Conservation (phyloP, 2,797 vertebrate genomes). For the Premnoplex brunnescens region DNA sequence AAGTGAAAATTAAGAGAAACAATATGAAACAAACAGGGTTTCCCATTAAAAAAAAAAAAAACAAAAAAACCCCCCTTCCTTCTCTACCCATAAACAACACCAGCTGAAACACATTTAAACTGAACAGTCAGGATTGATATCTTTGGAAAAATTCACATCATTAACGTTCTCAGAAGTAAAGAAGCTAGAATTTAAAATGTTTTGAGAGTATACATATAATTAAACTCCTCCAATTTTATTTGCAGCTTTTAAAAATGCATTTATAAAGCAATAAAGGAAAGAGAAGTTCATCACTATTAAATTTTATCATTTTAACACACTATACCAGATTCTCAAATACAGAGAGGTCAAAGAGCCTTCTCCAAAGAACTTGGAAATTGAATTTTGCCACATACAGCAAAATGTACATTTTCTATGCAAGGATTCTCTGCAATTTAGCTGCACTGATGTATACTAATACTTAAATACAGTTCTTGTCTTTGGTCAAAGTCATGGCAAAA, state of each 20-base stretch:
- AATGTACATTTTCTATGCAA: neutral
- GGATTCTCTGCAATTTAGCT: neutral
- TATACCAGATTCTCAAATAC: neutral
- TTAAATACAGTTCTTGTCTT: neutral
- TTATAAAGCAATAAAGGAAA: slow-evolving; percentile 46
- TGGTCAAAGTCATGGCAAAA: neutral
- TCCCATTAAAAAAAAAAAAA: neutral
- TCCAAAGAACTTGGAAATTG: neutral
- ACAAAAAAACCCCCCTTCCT: neutral
- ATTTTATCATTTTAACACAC: slow-evolving; percentile 19
- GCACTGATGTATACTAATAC: neutral
- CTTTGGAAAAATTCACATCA: slow-evolving; percentile 58
- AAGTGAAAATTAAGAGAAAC: slow-evolving; percentile 15
- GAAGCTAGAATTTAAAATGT: slow-evolving; percentile 56
- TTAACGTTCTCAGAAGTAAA: slow-evolving; percentile 68
- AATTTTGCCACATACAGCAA: neutral
- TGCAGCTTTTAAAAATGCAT: slow-evolving; percentile 48
- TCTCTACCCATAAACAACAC: slow-evolving; percentile 41
- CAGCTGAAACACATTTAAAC: slow-evolving; percentile 67
- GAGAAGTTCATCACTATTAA: neutral
- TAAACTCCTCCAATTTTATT: slow-evolving; percentile 52
- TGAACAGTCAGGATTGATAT: slow-evolving; percentile 26
- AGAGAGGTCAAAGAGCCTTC: neutral
- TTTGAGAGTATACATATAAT: slow-evolving; percentile 56
- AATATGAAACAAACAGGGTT: slow-evolving; percentile 52